These are phyloP conservation scores for Antigone vipio DNA, from an alignment of 2,113 vertebrate genomes.

Conservation along the genomic window DNA sequence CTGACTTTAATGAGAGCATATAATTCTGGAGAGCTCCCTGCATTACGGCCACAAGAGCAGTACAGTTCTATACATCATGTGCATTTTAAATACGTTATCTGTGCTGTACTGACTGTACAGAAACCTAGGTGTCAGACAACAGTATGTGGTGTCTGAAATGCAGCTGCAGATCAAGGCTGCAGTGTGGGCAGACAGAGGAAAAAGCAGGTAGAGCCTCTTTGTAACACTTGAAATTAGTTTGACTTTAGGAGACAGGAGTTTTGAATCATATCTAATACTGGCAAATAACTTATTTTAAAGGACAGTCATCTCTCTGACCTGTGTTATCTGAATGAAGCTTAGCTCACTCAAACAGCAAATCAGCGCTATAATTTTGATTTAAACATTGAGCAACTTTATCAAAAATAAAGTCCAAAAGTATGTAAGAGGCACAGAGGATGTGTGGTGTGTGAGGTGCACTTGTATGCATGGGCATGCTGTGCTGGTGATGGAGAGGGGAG, in stretches of 20 bases:
- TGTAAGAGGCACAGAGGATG: not conserved
- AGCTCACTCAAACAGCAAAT: not conserved
- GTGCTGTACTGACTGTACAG: not conserved
- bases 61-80: not conserved
- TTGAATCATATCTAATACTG: not conserved
- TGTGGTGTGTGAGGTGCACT: not conserved
- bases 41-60: not conserved
- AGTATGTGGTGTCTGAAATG: not conserved
- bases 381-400: not conserved
- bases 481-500: not conserved
- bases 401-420: not conserved
- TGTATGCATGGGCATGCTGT: not conserved
- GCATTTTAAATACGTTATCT: not conserved
- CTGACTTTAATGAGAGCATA: not conserved
- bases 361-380: not conserved
- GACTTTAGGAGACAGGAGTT: not conserved
- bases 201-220: not conserved
- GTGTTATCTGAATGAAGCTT: not conserved
- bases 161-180: not conserved
- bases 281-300: not conserved
- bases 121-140: not conserved
- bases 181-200: not conserved
- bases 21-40: not conserved
- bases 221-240: not conserved
- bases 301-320: not conserved